These are phyloP conservation scores for Xestia ashworthii DNA, from an alignment of 2,888 invertebrate genomes.

Conservation along the genomic window DNA sequence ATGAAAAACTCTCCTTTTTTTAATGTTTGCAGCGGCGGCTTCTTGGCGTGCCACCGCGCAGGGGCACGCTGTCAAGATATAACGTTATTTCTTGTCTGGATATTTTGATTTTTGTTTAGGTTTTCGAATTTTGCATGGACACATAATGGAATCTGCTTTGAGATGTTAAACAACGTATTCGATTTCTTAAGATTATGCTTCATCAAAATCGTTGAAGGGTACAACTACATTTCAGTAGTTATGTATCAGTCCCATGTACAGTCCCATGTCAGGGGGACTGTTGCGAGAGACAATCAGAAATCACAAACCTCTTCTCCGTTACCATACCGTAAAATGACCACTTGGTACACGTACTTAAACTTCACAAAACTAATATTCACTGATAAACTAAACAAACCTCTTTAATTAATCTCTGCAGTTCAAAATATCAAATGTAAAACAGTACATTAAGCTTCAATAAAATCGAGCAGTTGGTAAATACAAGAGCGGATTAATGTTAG, in stretches of 20 bases:
- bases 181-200: background rate
- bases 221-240: background rate
- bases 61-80: conserved; percentile 33
- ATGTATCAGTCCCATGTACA: background rate
- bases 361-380: background rate
- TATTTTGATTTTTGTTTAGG: conserved; percentile 13
- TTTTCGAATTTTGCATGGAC: background rate
- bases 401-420: background rate
- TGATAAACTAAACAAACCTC: background rate
- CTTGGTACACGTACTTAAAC: background rate
- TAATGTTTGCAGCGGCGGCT: conserved; percentile 61
- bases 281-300: background rate
- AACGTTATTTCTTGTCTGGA: conserved; percentile 29
- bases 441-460: conserved; percentile 19
- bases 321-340: background rate
- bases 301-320: background rate
- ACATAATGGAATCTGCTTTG: background rate
- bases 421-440: conserved; percentile 4
- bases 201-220: background rate
- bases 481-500: conserved; percentile 48
- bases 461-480: conserved; percentile 42
- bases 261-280: background rate
- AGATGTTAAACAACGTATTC: background rate
- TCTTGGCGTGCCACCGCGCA: conserved; percentile 42
- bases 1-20: conserved; percentile 69